These are phyloP conservation scores for Synergus laeviventris DNA, from an alignment of 2,888 invertebrate genomes.

Conservation along the genomic window DNA sequence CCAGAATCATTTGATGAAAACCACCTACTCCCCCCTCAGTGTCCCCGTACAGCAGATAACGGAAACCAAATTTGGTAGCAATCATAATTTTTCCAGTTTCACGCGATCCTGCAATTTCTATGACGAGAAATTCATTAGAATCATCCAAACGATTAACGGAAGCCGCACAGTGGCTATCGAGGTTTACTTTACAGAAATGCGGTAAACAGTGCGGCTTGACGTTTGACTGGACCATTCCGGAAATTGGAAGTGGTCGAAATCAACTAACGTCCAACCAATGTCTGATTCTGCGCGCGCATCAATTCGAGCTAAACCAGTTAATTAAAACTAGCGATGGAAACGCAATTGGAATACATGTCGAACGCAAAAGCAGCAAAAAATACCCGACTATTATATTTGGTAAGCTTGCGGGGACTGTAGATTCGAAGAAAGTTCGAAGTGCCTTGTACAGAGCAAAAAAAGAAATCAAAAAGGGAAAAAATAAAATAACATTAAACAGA, in stretches of 20 bases:
- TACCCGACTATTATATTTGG: constrained; percentile 53
- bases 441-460: constrained; percentile 20
- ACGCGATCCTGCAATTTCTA: constrained; percentile 1
- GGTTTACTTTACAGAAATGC: constrained; percentile 33
- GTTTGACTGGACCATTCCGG: constrained; percentile 57
- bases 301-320: constrained; percentile 41
- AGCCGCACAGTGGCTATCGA: constrained; percentile 30
- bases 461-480: constrained; percentile 33
- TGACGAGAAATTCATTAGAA: constrained; percentile 33
- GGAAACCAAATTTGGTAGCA: background rate
- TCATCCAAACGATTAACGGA: constrained; percentile 33
- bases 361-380: constrained; percentile 47
- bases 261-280: constrained; percentile 32
- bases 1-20: background rate
- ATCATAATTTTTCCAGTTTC: constrained; percentile 4
- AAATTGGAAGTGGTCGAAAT: constrained; percentile 60
- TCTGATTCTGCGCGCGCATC: constrained; percentile 29
- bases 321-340: constrained; percentile 33
- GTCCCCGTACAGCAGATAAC: no score
- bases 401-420: constrained; percentile 47
- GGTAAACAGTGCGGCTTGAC: constrained; percentile 37
- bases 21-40: background rate
- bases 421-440: constrained; percentile 43
- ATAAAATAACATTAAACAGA: constrained; percentile 10
- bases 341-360: constrained; percentile 35